These are phyloP conservation scores for Leptobrachium ailaonicum DNA, from an alignment of 2,113 vertebrate genomes.

Conservation along the genomic window DNA sequence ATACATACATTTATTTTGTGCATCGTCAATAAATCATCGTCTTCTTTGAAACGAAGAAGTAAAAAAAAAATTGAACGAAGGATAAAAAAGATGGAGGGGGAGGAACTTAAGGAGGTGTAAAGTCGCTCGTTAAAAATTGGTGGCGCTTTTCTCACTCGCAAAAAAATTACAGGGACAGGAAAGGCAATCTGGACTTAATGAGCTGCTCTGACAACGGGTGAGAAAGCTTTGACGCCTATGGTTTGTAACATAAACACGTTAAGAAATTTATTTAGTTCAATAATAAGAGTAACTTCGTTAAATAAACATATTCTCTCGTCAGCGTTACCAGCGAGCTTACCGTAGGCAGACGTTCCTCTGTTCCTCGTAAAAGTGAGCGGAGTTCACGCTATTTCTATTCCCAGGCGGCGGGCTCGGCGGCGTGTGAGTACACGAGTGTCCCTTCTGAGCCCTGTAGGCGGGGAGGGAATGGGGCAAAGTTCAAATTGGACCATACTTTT, in stretches of 20 bases:
- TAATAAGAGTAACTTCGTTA: conserved; percentile 47
- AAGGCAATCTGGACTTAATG: neutral
- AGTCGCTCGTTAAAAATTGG: neutral
- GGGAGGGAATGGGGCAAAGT: too few species aligned
- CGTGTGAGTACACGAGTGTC: neutral
- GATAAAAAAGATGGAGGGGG: too few species aligned
- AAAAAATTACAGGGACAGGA: conserved; percentile 8
- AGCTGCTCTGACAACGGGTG: neutral
- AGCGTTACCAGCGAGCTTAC: conserved; percentile 17
- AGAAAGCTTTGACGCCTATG: conserved; percentile 42
- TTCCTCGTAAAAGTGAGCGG: conserved; percentile 5
- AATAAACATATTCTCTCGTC: conserved; percentile 21
- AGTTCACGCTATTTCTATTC: conserved; percentile 25
- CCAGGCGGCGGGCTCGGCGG: neutral
- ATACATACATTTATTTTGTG: conserved; percentile 42
- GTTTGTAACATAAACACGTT: conserved; percentile 40
- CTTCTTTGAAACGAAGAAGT: conserved; percentile 17
- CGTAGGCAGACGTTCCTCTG: conserved; percentile 11
- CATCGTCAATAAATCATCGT: conserved; percentile 43
- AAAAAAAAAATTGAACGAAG: conserved; percentile 35
- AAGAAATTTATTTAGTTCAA: conserved; percentile 48
- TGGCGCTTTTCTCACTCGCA: conserved; percentile 24
- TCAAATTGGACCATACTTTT: neutral
- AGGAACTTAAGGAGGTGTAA: too few species aligned
- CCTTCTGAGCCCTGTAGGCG: conserved; percentile 1